Evolutionary conservation across 2,113 vertebrate species (phyloP).

Genomic region (Rhinolophus sinicus): DNA sequence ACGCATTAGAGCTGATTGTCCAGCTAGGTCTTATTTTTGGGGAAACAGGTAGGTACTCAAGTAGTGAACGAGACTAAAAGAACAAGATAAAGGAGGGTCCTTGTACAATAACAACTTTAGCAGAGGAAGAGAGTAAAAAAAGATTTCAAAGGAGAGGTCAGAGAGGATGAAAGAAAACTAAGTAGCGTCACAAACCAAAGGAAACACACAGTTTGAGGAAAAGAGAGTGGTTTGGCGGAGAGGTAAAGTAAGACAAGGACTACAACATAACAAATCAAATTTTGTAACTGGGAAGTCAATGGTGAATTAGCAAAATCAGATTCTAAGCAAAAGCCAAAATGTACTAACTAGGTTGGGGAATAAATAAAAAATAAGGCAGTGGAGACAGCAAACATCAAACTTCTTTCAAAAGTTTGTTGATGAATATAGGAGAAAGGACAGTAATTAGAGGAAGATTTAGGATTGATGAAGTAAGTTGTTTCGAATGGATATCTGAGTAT

Average conservation of each 20-base stretch:
- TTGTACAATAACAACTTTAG: not conserved
- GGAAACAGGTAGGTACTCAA: not conserved
- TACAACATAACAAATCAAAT: not conserved
- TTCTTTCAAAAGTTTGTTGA: not conserved
- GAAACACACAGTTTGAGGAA: not conserved
- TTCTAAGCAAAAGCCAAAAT: constrained; percentile 19
- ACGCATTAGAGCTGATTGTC: too few relatives aligned
- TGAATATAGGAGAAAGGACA: not conserved
- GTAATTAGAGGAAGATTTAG: not conserved
- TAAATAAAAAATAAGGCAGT: not conserved
- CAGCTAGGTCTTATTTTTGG: too few relatives aligned
- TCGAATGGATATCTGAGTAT: not conserved
- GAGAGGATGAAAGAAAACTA: not conserved
- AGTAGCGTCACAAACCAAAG: not conserved
- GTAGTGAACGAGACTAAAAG: not conserved
- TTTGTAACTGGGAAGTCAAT: not conserved
- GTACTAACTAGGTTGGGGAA: not conserved
- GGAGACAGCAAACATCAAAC: not conserved
- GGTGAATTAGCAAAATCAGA: constrained; percentile 9
- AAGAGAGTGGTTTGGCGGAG: not conserved
- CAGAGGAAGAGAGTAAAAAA: not conserved
- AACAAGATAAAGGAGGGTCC: not conserved
- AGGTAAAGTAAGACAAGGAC: constrained; percentile 10
- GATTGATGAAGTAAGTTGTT: not conserved
- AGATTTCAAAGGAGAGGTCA: not conserved